phyloP scores from a whole-genome alignment of 2,113 vertebrate species.

The Ochotona curzoniae region DNA sequence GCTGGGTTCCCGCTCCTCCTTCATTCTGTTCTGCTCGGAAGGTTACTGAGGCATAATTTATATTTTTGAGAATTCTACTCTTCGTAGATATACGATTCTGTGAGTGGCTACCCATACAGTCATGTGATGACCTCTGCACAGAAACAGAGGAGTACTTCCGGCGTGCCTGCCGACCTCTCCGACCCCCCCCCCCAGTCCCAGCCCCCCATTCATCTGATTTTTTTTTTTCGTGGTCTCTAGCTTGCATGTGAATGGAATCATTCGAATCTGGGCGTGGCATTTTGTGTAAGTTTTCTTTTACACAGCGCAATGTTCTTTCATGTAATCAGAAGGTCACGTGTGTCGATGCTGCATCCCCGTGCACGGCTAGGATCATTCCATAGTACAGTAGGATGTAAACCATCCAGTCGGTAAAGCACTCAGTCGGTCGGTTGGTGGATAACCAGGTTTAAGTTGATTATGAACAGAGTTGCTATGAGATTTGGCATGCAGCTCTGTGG shows the following conservation, averaged over 20 bases:
- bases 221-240: not conserved
- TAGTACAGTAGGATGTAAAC: too few relatives aligned
- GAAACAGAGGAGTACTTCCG: too few relatives aligned
- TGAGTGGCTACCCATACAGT: not conserved
- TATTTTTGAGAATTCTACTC: not conserved
- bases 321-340: not conserved
- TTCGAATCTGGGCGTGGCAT: not conserved
- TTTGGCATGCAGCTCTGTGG: not conserved
- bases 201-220: not conserved
- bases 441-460: not conserved
- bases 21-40: fast-evolving
- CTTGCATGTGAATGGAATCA: not conserved
- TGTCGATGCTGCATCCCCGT: not conserved
- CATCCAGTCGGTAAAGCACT: too few relatives aligned
- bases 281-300: not conserved
- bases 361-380: too few relatives aligned
- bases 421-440: not conserved
- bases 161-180: too few relatives aligned
- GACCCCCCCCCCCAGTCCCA: not conserved
- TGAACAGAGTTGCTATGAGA: not conserved
- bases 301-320: not conserved
- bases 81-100: not conserved
- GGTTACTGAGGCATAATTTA: not conserved
- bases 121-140: too few relatives aligned
- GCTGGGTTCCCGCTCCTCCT: too few relatives aligned